These are phyloP conservation scores for Phyto melanocephala DNA, from an alignment of 2,888 invertebrate species.

Conservation along the genomic window DNA sequence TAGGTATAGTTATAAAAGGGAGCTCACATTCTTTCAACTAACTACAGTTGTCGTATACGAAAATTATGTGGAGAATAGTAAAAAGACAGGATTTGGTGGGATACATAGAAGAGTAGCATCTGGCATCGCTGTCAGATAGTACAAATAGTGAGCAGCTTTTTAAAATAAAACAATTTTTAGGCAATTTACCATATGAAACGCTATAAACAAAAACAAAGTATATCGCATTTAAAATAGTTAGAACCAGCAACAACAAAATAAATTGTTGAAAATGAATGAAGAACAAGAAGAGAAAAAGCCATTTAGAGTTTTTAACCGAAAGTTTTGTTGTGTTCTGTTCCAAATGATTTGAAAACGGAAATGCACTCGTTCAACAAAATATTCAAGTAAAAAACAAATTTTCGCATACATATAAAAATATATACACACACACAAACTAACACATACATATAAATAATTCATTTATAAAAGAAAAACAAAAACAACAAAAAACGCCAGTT, in stretches of 20 bases:
- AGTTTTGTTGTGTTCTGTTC: constrained; percentile 44
- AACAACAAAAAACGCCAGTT: constrained; percentile 7
- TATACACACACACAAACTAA: neutral
- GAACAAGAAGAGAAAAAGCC: constrained; percentile 9
- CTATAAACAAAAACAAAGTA: constrained; percentile 12
- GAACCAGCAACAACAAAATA: constrained; percentile 33
- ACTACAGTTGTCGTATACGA: too few species aligned
- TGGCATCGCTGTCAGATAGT: neutral
- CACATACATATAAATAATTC: constrained; percentile 13
- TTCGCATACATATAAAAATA: constrained; percentile 10
- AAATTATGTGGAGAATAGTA: too few species aligned
- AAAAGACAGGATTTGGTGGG: too few species aligned
- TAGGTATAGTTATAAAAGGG: too few species aligned
- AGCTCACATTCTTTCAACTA: too few species aligned
- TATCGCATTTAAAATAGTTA: neutral
- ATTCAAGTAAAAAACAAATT: constrained; percentile 49
- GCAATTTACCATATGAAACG: constrained; percentile 46
- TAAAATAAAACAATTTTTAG: constrained; percentile 40
- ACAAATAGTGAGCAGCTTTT: neutral
- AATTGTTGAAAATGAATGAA: constrained; percentile 21
- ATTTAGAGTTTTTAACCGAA: constrained; percentile 46
- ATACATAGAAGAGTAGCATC: too few species aligned
- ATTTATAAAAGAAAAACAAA: constrained; percentile 34
- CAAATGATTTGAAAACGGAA: constrained; percentile 61
- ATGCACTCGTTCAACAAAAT: constrained; percentile 61